A percentile compares a stretch with the other conserved stretches of the same genome.
Conservation (phyloP, 2,113 vertebrate genomes). For the Cinclus cinclus region DNA sequence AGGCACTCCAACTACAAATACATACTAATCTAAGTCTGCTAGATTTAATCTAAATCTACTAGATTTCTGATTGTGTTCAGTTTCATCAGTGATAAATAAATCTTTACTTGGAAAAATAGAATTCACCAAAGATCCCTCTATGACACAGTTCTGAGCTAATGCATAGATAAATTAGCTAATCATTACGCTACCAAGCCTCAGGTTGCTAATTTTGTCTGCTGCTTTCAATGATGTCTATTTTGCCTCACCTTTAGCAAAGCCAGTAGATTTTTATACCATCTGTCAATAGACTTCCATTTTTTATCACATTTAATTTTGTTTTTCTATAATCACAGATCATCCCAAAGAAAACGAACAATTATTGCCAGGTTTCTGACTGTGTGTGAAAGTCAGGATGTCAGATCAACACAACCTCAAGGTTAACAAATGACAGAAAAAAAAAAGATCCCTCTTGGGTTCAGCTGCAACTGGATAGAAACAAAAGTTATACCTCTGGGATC, state of each 20-base stretch:
- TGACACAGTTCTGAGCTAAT: background rate
- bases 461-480: slow-evolving; percentile 37
- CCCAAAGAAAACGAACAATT: slow-evolving; percentile 52
- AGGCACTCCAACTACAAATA: background rate
- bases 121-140: background rate
- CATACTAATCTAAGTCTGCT: too few species aligned
- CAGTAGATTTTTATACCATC: background rate
- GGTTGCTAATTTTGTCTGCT: background rate
- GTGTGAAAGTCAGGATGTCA: slow-evolving; percentile 56
- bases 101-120: background rate
- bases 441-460: slow-evolving; percentile 26
- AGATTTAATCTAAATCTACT: background rate
- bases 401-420: slow-evolving; percentile 56
- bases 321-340: slow-evolving; percentile 34
- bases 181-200: background rate
- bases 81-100: background rate
- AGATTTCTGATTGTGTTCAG: background rate
- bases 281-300: background rate
- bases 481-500: slow-evolving; percentile 53
- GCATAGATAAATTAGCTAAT: background rate
- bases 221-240: background rate
- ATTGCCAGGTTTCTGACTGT: slow-evolving; percentile 44
- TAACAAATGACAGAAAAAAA: slow-evolving; percentile 27
- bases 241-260: background rate
- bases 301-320: slow-evolving; percentile 3